Conservation (phyloP, 64 coral and sea anemone species). For the Trachythela sp. region DNA sequence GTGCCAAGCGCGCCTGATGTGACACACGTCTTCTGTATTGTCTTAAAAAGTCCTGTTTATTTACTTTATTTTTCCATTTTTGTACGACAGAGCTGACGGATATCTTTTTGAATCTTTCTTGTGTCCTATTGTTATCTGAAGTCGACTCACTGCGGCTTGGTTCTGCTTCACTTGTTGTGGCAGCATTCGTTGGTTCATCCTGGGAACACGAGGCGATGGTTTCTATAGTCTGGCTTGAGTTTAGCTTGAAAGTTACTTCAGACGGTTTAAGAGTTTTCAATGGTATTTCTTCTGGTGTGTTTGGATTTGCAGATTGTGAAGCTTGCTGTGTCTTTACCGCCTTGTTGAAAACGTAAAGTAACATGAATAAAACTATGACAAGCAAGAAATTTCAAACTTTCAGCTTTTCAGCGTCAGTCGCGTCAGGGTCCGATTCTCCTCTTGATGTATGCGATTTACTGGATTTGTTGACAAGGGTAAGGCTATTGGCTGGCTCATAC, state of each 20-base stretch:
- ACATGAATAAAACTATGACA: too few relatives aligned
- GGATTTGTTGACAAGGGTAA: too few relatives aligned
- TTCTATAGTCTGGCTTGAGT: background rate
- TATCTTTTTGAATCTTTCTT: background rate
- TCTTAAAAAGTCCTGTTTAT: background rate
- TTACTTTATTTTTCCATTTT: background rate
- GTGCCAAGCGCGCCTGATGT: constrained; percentile 53
- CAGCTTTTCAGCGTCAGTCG: too few relatives aligned
- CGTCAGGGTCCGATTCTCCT: too few relatives aligned
- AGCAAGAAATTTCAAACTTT: too few relatives aligned
- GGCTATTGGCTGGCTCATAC: too few relatives aligned
- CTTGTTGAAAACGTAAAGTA: too few relatives aligned
- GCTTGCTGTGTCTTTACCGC: background rate
- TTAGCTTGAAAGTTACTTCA: background rate
- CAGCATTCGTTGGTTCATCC: background rate
- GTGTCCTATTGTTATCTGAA: background rate
- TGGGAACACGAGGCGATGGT: background rate
- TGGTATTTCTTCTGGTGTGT: background rate
- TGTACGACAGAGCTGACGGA: background rate
- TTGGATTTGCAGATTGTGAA: background rate
- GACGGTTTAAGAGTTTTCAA: background rate
- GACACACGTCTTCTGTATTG: constrained; percentile 33
- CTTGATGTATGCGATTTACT: too few relatives aligned
- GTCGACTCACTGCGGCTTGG: background rate
- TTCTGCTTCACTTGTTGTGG: background rate